Conservation (phyloP, 2,113 vertebrate species). For the Indri indri region DNA sequence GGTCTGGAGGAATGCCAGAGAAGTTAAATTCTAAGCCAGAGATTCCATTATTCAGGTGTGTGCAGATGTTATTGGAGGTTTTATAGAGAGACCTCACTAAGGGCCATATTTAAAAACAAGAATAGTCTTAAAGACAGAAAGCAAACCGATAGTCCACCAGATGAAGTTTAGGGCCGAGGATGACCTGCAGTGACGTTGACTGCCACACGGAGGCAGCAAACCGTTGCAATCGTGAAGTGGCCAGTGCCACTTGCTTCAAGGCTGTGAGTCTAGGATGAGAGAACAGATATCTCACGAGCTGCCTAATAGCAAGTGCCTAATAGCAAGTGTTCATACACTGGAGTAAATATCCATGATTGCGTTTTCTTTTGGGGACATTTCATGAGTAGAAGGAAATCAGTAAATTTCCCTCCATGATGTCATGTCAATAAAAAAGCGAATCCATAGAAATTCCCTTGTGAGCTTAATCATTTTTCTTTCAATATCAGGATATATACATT, state of each 20-base stretch:
- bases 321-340: not conserved
- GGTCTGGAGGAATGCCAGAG: not conserved
- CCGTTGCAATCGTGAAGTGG: not conserved
- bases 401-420: not conserved
- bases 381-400: not conserved
- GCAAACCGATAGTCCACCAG: not conserved
- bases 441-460: not conserved
- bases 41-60: not conserved
- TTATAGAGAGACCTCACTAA: not conserved
- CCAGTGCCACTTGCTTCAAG: accelerated
- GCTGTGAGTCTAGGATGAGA: not conserved
- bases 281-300: accelerated
- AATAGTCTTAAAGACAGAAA: not conserved
- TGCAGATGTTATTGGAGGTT: not conserved
- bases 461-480: not conserved
- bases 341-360: not conserved
- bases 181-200: not conserved
- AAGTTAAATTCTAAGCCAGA: not conserved
- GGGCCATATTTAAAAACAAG: not conserved
- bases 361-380: not conserved
- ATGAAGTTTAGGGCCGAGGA: not conserved
- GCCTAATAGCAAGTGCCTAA: not conserved
- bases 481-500: not conserved
- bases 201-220: not conserved
- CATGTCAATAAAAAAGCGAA: not conserved